Conservation (phyloP, 2,888 invertebrate species). For the Cordilura impudica region DNA sequence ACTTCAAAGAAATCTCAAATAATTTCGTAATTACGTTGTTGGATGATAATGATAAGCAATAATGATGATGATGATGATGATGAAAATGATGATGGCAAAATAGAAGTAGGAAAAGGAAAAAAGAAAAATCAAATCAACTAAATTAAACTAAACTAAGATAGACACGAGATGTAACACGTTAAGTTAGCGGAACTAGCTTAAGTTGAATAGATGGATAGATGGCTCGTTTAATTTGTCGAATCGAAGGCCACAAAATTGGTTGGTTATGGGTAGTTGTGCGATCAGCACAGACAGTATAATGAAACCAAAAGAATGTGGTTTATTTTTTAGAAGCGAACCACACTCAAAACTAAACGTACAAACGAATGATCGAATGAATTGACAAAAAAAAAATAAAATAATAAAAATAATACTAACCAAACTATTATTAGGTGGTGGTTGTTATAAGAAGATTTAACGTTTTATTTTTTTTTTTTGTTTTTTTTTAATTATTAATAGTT, state of each 20-base stretch:
- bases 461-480: neutral
- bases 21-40: conserved; percentile 11
- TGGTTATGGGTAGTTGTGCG: conserved; percentile 14
- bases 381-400: conserved; percentile 14
- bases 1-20: neutral
- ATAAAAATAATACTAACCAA: neutral
- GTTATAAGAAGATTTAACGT: conserved; percentile 1
- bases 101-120: neutral
- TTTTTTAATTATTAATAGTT: neutral
- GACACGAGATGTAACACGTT: conserved; percentile 60
- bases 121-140: conserved; percentile 44
- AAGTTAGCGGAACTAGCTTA: conserved; percentile 59
- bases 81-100: neutral
- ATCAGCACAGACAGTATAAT: conserved; percentile 23
- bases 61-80: conserved; percentile 1
- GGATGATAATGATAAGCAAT: neutral
- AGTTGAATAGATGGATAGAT: conserved; percentile 25
- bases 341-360: conserved; percentile 47
- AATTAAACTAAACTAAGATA: conserved; percentile 53
- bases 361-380: conserved; percentile 40
- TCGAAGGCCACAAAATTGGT: conserved; percentile 63
- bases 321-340: conserved; percentile 34
- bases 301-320: conserved; percentile 58
- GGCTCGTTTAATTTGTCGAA: conserved; percentile 68
- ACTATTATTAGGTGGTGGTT: conserved; percentile 12